phyloP scores from a whole-genome alignment of 2,888 invertebrate genomes.

The Caenorhabditis sp. region DNA sequence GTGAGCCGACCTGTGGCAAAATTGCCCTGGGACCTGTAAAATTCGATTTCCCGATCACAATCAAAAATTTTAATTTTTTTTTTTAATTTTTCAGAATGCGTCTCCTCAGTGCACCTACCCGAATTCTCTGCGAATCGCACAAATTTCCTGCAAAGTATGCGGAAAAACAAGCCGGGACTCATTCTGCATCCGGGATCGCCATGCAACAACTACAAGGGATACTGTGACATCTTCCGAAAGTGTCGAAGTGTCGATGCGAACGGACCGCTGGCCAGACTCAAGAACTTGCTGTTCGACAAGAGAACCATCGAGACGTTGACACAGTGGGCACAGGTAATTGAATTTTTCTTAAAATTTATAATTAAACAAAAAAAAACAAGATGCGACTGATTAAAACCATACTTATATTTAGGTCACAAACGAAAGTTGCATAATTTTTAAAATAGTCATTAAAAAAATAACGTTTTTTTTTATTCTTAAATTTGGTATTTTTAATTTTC shows the following conservation, averaged over 20 bases:
- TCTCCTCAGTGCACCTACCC: slow-evolving; percentile 78
- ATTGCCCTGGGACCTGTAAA: too few relatives aligned
- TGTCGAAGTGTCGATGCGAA: slow-evolving; percentile 99
- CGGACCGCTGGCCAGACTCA: slow-evolving; percentile 95
- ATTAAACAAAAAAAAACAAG: not conserved
- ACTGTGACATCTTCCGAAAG: slow-evolving; percentile 99
- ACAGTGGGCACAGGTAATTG: slow-evolving; percentile 72
- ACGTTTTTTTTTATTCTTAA: too few relatives aligned
- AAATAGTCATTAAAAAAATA: too few relatives aligned
- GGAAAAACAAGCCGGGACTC: slow-evolving; percentile 82
- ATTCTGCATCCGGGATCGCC: slow-evolving; percentile 93
- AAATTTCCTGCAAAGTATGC: slow-evolving; percentile 73
- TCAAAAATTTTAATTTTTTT: not conserved
- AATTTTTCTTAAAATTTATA: not conserved
- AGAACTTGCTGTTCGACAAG: slow-evolving; percentile 85
- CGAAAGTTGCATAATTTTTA: too few relatives aligned
- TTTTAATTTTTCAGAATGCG: slow-evolving; percentile 73
- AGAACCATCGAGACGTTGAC: slow-evolving; percentile 77
- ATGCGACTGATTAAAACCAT: too few relatives aligned
- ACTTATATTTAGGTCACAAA: too few relatives aligned
- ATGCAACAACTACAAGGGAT: slow-evolving; percentile 95
- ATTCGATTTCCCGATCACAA: not conserved
- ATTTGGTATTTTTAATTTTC: too few relatives aligned
- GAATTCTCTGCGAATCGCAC: slow-evolving; percentile 77
- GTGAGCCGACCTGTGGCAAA: too few relatives aligned